A percentile compares a stretch with the other conserved stretches of the same genome.
These are phyloP conservation scores for Actenoides hombroni DNA, from an alignment of 2,113 vertebrate species.

Conservation along the genomic window DNA sequence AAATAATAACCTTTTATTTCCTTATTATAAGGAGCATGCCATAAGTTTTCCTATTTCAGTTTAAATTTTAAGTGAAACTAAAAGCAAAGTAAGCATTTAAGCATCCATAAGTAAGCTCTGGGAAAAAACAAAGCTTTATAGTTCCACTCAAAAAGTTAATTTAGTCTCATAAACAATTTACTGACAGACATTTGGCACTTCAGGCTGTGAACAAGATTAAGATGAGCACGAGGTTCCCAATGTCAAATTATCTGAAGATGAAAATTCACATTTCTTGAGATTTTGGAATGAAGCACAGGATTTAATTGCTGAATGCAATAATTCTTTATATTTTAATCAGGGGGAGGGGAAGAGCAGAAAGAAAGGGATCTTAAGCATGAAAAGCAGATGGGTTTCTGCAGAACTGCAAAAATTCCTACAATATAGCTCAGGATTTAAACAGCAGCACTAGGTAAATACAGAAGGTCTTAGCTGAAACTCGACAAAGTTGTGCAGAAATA, in stretches of 20 bases:
- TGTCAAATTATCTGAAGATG: slow-evolving; percentile 8
- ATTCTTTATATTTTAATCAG: background rate
- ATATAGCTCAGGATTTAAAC: background rate
- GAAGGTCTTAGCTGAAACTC: background rate
- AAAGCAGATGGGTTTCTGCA: background rate
- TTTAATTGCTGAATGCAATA: background rate
- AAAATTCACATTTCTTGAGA: background rate
- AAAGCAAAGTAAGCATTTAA: background rate
- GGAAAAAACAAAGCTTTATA: background rate
- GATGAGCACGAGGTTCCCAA: background rate
- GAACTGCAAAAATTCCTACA: background rate
- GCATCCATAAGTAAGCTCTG: background rate
- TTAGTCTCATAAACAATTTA: background rate
- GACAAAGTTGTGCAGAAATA: background rate
- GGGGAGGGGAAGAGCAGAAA: background rate
- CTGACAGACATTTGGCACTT: background rate
- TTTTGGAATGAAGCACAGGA: background rate
- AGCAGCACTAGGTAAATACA: background rate
- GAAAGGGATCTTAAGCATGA: background rate
- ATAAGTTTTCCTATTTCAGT: background rate
- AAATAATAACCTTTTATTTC: background rate
- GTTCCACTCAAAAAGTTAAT: background rate
- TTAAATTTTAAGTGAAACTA: background rate
- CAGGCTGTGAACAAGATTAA: background rate
- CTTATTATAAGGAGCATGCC: background rate